phyloP scores from a whole-genome alignment of 1,140 invertebrate genomes.

The Drosophila athabasca region DNA sequence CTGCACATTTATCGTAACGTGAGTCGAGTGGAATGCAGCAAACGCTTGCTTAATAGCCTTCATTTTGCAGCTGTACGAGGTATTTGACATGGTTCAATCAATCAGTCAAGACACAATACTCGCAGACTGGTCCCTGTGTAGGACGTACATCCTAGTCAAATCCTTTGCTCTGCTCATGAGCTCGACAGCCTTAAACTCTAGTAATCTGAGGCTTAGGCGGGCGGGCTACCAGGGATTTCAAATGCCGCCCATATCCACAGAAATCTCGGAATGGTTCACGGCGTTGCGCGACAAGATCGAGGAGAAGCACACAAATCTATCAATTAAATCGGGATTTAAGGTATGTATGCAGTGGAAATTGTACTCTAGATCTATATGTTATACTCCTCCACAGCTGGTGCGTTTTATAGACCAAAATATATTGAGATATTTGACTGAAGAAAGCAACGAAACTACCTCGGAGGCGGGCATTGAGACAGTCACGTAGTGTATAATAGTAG shows the following conservation, averaged over 20 bases:
- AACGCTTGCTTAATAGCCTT: background rate
- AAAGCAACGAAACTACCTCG: conserved; percentile 42
- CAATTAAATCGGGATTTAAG: conserved; percentile 23
- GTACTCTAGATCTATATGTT: background rate
- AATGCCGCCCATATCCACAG: conserved; percentile 22
- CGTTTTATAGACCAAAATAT: conserved; percentile 62
- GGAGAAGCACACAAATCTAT: conserved; percentile 36
- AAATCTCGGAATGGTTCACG: conserved; percentile 48
- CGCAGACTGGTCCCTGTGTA: conserved; percentile 43
- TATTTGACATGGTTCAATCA: conserved; percentile 54
- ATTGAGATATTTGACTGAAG: conserved; percentile 38
- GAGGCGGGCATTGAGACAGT: conserved; percentile 42
- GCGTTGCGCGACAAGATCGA: conserved; percentile 41
- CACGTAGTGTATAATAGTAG: background rate
- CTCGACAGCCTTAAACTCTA: conserved; percentile 34
- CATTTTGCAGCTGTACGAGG: conserved; percentile 45
- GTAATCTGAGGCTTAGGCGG: conserved; percentile 38
- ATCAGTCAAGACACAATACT: conserved; percentile 38
- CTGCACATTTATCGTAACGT: conserved; percentile 64
- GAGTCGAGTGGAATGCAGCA: background rate
- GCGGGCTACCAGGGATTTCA: conserved; percentile 64
- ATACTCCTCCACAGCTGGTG: conserved; percentile 30
- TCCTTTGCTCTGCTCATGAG: conserved; percentile 48
- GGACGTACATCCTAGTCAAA: conserved; percentile 41
- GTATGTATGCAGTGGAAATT: conserved; percentile 4